phyloP scores from a whole-genome alignment of 2,113 vertebrate genomes.

The Ophiodon elongatus region DNA sequence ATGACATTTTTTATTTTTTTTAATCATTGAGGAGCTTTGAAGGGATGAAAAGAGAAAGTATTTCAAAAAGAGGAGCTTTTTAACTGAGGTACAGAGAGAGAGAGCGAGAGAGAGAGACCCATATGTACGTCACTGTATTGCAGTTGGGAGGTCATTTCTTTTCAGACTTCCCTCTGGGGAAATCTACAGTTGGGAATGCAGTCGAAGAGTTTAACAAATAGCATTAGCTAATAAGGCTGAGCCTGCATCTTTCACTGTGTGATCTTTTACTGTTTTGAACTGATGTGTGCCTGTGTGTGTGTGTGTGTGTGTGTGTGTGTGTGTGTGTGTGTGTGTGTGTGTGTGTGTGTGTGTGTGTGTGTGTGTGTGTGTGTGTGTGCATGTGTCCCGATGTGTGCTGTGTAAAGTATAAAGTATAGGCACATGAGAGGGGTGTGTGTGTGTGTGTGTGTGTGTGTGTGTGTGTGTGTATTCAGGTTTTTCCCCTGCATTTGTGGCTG shows the following conservation, averaged over 20 bases:
- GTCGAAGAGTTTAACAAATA: constrained; percentile 69
- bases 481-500: constrained; percentile 1
- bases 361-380: neutral
- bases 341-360: neutral
- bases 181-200: constrained; percentile 63
- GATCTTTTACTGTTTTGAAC: constrained; percentile 35
- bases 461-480: neutral
- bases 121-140: constrained; percentile 23
- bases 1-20: constrained; percentile 1
- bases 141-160: constrained; percentile 50
- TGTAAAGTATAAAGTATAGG: neutral
- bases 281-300: neutral
- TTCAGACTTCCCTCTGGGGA: constrained; percentile 62
- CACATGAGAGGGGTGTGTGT: neutral
- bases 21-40: constrained; percentile 30
- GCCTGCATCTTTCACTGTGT: constrained; percentile 61
- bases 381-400: too few relatives aligned
- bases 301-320: neutral
- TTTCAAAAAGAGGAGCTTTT: constrained; percentile 32
- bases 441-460: neutral
- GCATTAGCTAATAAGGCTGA: constrained; percentile 76
- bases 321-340: neutral
- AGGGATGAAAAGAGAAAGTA: constrained; percentile 21
- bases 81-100: constrained; percentile 6
- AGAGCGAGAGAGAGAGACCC: neutral